Conservation (phyloP, 2,797 vertebrate species). For the Enteromius argenteus region DNA sequence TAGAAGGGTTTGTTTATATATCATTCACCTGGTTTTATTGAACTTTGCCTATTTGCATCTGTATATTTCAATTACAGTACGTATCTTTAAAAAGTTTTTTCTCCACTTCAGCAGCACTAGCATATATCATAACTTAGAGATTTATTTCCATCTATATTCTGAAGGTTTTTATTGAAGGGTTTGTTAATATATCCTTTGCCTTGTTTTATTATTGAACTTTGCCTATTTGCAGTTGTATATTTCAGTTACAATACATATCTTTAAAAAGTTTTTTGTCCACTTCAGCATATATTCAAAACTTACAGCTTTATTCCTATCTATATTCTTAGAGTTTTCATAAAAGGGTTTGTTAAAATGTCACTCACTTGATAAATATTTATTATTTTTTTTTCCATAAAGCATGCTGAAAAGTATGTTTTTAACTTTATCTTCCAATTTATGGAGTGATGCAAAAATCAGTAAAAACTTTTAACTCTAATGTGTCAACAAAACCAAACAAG, state of each 20-base stretch:
- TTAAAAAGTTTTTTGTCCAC: not conserved
- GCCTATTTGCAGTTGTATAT: too few species aligned
- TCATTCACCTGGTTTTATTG: too few species aligned
- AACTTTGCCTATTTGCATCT: not conserved
- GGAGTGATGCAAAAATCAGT: not conserved
- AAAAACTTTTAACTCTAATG: not conserved
- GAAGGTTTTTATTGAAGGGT: too few species aligned
- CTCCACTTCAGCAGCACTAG: too few species aligned
- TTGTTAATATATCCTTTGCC: too few species aligned
- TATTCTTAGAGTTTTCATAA: not conserved
- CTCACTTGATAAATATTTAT: not conserved
- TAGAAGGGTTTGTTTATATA: too few species aligned
- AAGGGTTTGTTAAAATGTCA: not conserved
- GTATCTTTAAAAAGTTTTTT: too few species aligned
- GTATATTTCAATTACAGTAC: too few species aligned
- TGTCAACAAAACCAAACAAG: not conserved
- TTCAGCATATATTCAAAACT: not conserved
- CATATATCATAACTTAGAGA: too few species aligned
- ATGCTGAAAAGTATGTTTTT: not conserved
- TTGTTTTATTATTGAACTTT: too few species aligned
- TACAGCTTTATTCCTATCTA: not conserved
- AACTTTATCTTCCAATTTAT: not conserved
- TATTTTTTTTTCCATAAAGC: not conserved
- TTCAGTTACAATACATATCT: too few species aligned
- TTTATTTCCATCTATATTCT: too few species aligned